A percentile compares a stretch with the other conserved stretches of the same genome.
Conservation (phyloP, 2,797 vertebrate genomes). For the Phrynocephalus guinanensis region DNA sequence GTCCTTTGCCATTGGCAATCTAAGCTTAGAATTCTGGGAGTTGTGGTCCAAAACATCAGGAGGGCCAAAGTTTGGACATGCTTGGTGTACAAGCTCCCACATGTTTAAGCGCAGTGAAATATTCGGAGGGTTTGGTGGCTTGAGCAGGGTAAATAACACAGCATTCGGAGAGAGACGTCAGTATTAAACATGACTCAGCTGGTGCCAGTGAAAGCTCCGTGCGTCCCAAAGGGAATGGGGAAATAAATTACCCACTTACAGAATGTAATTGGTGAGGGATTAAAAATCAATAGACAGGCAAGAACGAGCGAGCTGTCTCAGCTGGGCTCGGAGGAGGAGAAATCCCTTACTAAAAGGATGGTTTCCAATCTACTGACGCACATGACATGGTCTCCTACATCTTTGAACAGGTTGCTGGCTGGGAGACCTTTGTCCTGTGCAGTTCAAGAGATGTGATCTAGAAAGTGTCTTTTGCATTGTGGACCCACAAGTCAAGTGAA, state of each 20-base stretch:
- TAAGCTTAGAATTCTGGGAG: too few relatives aligned
- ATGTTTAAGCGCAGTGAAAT: background rate
- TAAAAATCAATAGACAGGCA: conserved; percentile 59
- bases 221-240: conserved; percentile 3
- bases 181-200: background rate
- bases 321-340: background rate
- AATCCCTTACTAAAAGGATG: background rate
- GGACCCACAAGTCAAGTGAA: too few relatives aligned
- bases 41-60: too few relatives aligned
- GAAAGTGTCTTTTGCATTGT: too few relatives aligned
- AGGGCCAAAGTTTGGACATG: too few relatives aligned
- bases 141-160: rapidly evolving
- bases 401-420: background rate
- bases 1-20: too few relatives aligned
- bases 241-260: conserved; percentile 64
- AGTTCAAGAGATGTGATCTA: too few relatives aligned
- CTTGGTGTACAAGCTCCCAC: background rate
- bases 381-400: background rate
- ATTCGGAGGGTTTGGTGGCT: background rate
- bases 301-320: background rate
- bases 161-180: background rate
- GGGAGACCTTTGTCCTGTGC: background rate
- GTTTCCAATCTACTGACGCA: background rate
- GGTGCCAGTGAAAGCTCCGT: conserved; percentile 13
- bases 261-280: conserved; percentile 54